phyloP scores from a whole-genome alignment of 2,888 invertebrate species.

The Ectemnius continuus region DNA sequence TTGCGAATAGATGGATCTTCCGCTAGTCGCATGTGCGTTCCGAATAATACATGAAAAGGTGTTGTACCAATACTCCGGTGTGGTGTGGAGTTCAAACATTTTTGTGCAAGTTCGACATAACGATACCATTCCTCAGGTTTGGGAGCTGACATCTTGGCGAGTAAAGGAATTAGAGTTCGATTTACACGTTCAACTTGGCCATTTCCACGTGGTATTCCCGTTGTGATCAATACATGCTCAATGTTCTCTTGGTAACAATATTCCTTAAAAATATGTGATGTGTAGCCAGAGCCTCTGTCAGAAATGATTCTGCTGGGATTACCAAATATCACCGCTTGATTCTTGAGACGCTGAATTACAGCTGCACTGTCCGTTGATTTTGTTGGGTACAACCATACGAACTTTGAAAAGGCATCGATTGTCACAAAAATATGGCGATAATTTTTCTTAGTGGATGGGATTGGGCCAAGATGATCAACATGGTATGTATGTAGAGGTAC shows the following conservation, averaged over 20 bases:
- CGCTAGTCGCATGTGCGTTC: constrained; percentile 19
- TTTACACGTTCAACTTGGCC: constrained; percentile 44
- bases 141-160: constrained; percentile 66
- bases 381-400: constrained; percentile 12
- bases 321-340: constrained; percentile 13
- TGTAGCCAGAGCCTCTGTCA: constrained; percentile 9
- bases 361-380: constrained; percentile 1
- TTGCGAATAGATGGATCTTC: background rate
- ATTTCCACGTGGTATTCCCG: constrained; percentile 10
- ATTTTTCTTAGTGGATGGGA: constrained; percentile 13
- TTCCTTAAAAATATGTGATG: background rate
- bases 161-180: constrained; percentile 58
- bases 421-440: background rate
- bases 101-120: constrained; percentile 13
- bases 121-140: constrained; percentile 29
- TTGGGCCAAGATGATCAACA: background rate
- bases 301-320: constrained; percentile 19
- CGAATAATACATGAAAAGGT: constrained; percentile 31
- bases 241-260: constrained; percentile 13
- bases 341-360: background rate
- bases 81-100: constrained; percentile 24
- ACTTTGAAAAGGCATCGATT: background rate
- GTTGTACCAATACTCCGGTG: constrained; percentile 24
- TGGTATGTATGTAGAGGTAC: constrained; percentile 15
- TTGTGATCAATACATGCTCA: background rate